phyloP scores from a whole-genome alignment of 2,888 invertebrate species.

The Aphodius granarius region DNA sequence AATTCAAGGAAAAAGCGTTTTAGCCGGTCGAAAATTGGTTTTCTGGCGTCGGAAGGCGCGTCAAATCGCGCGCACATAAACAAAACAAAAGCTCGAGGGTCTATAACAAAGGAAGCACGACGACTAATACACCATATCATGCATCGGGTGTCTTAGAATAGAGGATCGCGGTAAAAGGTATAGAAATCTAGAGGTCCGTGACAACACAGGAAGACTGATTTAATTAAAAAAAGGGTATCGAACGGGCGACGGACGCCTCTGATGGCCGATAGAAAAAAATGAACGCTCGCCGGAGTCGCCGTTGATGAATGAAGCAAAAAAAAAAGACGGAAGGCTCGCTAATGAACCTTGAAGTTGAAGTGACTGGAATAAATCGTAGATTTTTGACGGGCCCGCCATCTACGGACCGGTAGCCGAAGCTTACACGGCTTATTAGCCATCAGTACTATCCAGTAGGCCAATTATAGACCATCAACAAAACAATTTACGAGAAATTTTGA shows the following conservation, averaged over 20 bases:
- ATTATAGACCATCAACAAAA: no score
- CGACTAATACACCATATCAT: background rate
- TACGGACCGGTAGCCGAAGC: constrained; percentile 28
- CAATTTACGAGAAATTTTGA: no score
- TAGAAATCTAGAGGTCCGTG: background rate
- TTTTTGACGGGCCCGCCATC: constrained; percentile 24
- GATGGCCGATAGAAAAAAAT: background rate
- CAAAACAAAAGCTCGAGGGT: background rate
- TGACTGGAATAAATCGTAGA: background rate
- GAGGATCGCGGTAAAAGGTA: background rate
- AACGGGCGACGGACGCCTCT: background rate
- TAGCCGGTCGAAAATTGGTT: background rate
- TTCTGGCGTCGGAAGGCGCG: background rate
- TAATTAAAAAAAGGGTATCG: background rate
- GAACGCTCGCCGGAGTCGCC: background rate
- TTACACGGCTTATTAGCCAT: background rate
- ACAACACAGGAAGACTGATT: constrained; percentile 7
- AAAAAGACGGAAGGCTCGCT: background rate
- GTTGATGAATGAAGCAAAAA: background rate
- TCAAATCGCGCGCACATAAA: background rate
- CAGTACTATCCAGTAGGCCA: background rate
- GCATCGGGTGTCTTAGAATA: background rate
- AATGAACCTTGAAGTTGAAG: constrained; percentile 3
- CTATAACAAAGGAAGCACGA: background rate
- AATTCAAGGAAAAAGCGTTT: background rate